A percentile compares a stretch with the other conserved stretches of the same genome.
These are phyloP conservation scores for Dendrophyllia cribrosa DNA, from an alignment of 64 coral and sea anemone species.

Conservation along the genomic window DNA sequence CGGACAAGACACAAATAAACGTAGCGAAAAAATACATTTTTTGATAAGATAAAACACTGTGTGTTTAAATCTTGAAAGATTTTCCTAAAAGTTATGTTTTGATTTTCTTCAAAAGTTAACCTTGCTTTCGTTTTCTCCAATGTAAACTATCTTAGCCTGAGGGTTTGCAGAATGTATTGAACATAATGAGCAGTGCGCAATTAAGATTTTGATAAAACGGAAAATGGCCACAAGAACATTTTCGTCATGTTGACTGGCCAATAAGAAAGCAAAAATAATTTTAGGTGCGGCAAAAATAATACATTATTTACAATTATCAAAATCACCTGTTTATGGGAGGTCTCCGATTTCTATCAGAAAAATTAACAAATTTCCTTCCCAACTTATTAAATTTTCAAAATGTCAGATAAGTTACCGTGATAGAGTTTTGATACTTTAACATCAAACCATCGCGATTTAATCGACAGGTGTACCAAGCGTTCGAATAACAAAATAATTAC, in stretches of 20 bases:
- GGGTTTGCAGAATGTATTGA: not conserved
- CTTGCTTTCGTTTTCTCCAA: not conserved
- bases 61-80: not conserved
- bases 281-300: not conserved
- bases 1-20: not conserved
- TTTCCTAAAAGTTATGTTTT: not conserved
- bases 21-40: not conserved
- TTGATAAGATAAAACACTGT: not conserved
- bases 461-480: too few relatives aligned
- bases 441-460: too few relatives aligned
- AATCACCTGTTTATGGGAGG: not conserved
- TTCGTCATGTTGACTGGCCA: not conserved
- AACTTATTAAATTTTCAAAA: too few relatives aligned
- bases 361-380: not conserved
- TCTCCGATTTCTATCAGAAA: not conserved
- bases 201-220: not conserved
- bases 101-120: not conserved
- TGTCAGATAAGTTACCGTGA: too few relatives aligned
- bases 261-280: not conserved
- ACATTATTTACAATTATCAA: constrained; percentile 25
- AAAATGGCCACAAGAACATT: not conserved
- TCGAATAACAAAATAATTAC: too few relatives aligned
- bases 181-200: not conserved
- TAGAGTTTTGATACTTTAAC: too few relatives aligned
- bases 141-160: not conserved